phyloP scores from a whole-genome alignment of 2,888 invertebrate species.

The Plagodis dolabraria region DNA sequence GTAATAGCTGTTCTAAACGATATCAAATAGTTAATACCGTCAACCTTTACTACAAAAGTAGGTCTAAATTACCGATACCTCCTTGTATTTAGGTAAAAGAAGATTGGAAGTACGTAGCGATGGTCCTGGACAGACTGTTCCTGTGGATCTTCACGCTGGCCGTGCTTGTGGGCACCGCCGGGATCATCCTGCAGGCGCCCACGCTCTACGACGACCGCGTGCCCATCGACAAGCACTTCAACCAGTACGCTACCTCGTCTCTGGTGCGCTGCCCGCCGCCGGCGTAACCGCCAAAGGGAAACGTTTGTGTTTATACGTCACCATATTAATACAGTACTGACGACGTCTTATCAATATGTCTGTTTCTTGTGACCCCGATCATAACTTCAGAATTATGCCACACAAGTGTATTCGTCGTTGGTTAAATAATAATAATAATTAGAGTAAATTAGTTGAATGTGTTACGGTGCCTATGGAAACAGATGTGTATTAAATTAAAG shows the following conservation, averaged over 20 bases:
- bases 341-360: neutral
- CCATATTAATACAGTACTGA: conserved; percentile 1
- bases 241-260: conserved; percentile 92
- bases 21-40: too few species aligned
- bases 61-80: neutral
- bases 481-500: conserved; percentile 16
- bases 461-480: neutral
- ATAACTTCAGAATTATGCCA: too few species aligned
- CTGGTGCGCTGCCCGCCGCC: conserved; percentile 91
- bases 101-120: conserved; percentile 99
- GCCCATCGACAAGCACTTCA: conserved; percentile 94
- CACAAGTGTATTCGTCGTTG: neutral
- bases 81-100: conserved; percentile 90
- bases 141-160: conserved; percentile 98
- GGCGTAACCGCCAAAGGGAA: conserved; percentile 58
- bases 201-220: conserved; percentile 96
- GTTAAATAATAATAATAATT: neutral
- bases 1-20: too few species aligned
- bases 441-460: neutral
- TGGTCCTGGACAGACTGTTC: conserved; percentile 98
- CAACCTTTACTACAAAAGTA: neutral
- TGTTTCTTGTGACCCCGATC: neutral
- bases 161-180: conserved; percentile 96
- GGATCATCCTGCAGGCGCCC: conserved; percentile 97
- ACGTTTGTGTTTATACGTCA: conserved; percentile 27